Percentiles rank a stretch among this genome's conserved stretches.
phyloP scores from a whole-genome alignment of 2,797 vertebrate genomes.

The Oceanodroma leucorhoa region DNA sequence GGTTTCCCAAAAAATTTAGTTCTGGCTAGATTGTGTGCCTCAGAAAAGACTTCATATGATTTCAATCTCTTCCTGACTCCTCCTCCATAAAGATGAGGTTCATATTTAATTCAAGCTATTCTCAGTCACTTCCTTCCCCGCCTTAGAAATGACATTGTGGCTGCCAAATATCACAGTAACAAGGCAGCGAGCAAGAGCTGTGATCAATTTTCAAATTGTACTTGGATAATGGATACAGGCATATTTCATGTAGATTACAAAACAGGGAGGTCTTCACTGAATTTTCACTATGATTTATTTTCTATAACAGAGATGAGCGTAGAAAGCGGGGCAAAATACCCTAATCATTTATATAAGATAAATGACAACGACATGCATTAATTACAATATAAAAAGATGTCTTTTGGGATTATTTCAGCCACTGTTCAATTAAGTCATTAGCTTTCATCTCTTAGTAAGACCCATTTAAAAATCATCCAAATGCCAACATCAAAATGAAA shows the following conservation, averaged over 20 bases:
- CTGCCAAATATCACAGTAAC: neutral
- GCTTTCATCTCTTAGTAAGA: neutral
- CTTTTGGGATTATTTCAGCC: neutral
- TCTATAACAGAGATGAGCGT: neutral
- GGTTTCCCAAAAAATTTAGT: conserved; percentile 19
- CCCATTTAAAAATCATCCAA: conserved; percentile 2
- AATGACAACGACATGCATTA: neutral
- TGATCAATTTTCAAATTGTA: neutral
- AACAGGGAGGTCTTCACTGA: neutral
- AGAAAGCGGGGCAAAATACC: neutral
- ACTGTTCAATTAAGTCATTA: conserved; percentile 18
- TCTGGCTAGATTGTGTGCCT: neutral
- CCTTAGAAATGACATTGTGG: neutral
- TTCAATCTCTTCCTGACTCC: neutral
- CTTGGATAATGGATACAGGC: neutral
- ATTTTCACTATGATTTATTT: neutral
- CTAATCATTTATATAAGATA: neutral
- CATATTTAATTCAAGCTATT: conserved; percentile 16
- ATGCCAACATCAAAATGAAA: conserved; percentile 19
- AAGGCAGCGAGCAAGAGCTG: neutral
- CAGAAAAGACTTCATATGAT: neutral
- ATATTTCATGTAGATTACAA: neutral
- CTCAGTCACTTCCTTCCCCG: neutral
- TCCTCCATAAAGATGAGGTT: conserved; percentile 14
- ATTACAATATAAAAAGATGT: neutral